A percentile compares a stretch with the other conserved stretches of the same genome.
phyloP scores from a whole-genome alignment of 1,140 invertebrate species.

The Hycleus cichorii region DNA sequence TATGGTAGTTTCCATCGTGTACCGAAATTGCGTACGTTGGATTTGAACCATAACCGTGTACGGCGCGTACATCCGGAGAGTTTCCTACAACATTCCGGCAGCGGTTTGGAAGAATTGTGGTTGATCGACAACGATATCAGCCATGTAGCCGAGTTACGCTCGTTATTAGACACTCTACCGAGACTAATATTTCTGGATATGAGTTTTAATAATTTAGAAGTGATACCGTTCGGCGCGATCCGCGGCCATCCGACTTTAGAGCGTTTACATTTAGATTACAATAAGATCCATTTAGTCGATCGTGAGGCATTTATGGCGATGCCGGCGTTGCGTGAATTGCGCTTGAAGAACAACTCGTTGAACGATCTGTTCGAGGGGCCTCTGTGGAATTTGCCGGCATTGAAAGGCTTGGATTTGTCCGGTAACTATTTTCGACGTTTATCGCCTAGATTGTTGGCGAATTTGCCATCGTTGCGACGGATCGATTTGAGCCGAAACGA shows the following conservation, averaged over 20 bases:
- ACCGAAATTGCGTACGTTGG: slow-evolving; percentile 61
- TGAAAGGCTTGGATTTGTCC: slow-evolving; percentile 75
- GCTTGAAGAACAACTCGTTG: slow-evolving; percentile 71
- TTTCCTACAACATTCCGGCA: slow-evolving; percentile 62
- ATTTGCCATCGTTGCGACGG: slow-evolving; percentile 65
- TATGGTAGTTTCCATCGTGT: slow-evolving; percentile 72
- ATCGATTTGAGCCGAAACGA: slow-evolving; percentile 75
- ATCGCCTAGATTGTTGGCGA: slow-evolving; percentile 61
- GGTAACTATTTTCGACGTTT: slow-evolving; percentile 66
- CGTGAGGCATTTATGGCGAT: slow-evolving; percentile 69
- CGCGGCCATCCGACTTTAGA: slow-evolving; percentile 71
- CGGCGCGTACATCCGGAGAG: slow-evolving; percentile 70
- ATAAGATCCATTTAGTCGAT: slow-evolving; percentile 64
- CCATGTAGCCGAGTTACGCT: slow-evolving; percentile 60
- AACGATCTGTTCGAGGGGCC: slow-evolving; percentile 53
- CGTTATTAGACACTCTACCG: slow-evolving; percentile 67
- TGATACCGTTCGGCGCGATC: slow-evolving; percentile 65
- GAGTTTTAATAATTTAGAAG: slow-evolving; percentile 64
- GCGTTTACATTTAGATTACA: slow-evolving; percentile 71
- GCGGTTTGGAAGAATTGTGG: slow-evolving; percentile 66
- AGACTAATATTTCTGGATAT: slow-evolving; percentile 67
- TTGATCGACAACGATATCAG: slow-evolving; percentile 68
- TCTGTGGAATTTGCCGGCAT: slow-evolving; percentile 71
- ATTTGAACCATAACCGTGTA: slow-evolving; percentile 73
- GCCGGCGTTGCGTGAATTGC: slow-evolving; percentile 71